Evolutionary conservation across 2,113 vertebrate species (phyloP).

Genomic region (Xiphophorus couchianus): DNA sequence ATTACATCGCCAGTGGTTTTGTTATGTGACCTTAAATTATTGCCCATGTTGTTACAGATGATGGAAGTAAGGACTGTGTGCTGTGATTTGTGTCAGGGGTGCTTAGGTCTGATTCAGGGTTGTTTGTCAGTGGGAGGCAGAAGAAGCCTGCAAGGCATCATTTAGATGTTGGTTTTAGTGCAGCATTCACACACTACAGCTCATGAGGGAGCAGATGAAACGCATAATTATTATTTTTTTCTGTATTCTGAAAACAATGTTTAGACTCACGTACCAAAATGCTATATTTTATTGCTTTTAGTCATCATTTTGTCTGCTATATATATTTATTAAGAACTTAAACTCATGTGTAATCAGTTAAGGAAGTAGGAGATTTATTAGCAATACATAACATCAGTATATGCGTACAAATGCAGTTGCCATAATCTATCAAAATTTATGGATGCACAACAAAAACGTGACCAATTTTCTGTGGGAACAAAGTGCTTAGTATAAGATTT

Average conservation of each 20-base stretch:
- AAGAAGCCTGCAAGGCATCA: constrained; percentile 3
- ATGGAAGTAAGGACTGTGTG: constrained; percentile 32
- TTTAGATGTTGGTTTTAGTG: constrained; percentile 25
- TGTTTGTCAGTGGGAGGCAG: constrained; percentile 32
- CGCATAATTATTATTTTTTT: neutral
- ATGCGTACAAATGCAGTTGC: neutral
- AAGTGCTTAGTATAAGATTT: neutral
- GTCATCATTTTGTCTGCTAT: neutral
- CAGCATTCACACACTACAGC: constrained; percentile 10
- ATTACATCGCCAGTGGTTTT: constrained; percentile 45
- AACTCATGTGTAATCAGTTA: too few species aligned
- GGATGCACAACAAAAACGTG: neutral
- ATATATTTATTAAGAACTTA: too few species aligned
- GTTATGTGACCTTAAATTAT: constrained; percentile 53
- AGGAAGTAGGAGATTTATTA: too few species aligned
- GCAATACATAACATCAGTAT: too few species aligned
- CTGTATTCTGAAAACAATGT: neutral
- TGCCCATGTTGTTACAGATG: constrained; percentile 20
- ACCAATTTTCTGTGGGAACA: constrained; percentile 14
- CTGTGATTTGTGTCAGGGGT: constrained; percentile 44
- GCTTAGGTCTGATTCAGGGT: constrained; percentile 26
- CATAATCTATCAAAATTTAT: neutral
- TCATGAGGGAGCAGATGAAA: constrained; percentile 9
- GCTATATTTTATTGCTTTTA: neutral
- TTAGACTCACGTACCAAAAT: neutral